Percentiles rank a stretch among this genome's conserved stretches.
These are phyloP conservation scores for Glaucidium brasilianum DNA, from an alignment of 2,113 vertebrate genomes.

Conservation along the genomic window DNA sequence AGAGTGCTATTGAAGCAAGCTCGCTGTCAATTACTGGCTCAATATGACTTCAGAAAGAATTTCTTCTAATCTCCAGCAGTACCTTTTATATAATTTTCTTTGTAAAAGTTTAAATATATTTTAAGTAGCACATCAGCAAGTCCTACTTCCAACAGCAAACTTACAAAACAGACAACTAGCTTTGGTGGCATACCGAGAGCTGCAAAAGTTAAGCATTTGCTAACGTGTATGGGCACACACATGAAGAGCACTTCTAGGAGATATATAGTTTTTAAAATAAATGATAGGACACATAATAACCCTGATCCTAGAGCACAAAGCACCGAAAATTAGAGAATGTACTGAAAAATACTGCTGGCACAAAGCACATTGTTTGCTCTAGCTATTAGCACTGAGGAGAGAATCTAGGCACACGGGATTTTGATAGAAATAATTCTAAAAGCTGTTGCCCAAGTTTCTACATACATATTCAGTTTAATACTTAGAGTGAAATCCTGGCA, in stretches of 20 bases:
- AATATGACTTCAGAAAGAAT: constrained; percentile 9
- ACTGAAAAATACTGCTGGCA: background rate
- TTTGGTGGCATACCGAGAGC: background rate
- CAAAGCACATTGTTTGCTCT: background rate
- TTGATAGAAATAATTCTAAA: background rate
- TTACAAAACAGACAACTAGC: background rate
- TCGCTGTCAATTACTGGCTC: background rate
- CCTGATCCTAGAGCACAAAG: background rate
- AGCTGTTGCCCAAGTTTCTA: background rate
- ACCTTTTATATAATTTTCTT: constrained; percentile 12
- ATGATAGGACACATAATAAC: background rate
- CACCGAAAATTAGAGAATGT: background rate
- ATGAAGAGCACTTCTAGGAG: background rate
- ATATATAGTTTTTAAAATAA: background rate
- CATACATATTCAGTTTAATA: background rate
- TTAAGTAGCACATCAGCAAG: background rate
- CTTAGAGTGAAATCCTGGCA: background rate
- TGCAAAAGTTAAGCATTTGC: background rate
- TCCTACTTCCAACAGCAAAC: background rate
- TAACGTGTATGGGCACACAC: background rate
- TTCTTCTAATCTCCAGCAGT: background rate
- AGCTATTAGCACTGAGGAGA: background rate
- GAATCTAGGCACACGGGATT: background rate
- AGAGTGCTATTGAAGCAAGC: background rate
- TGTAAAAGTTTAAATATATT: constrained; percentile 14